phyloP scores from a whole-genome alignment of 2,888 invertebrate genomes.

The Koerneria pararmatus region DNA sequence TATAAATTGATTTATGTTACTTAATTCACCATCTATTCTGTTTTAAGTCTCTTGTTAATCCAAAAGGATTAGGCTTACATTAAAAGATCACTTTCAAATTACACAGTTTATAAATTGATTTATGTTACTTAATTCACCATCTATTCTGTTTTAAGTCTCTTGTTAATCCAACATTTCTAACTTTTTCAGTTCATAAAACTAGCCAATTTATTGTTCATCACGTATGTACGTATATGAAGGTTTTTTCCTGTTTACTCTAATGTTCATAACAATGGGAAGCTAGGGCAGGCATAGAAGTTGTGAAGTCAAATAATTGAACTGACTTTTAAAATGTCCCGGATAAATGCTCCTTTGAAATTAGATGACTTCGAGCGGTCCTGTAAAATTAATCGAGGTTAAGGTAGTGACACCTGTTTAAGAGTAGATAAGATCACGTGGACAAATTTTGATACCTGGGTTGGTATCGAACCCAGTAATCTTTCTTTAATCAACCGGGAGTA shows the following conservation, averaged over 20 bases:
- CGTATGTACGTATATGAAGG: too few species aligned
- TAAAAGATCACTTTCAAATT: neutral
- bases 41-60: neutral
- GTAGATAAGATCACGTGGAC: too few species aligned
- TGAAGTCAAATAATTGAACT: neutral
- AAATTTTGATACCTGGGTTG: too few species aligned
- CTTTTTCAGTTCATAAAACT: neutral
- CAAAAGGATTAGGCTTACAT: neutral
- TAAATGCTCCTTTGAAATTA: constrained; percentile 54
- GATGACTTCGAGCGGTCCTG: constrained; percentile 26
- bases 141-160: neutral
- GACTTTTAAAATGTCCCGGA: constrained; percentile 55
- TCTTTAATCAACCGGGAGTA: too few species aligned
- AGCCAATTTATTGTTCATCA: too few species aligned
- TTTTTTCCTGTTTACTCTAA: too few species aligned
- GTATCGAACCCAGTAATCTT: too few species aligned
- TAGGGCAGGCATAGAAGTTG: neutral
- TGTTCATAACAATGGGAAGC: too few species aligned
- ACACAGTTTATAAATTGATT: neutral
- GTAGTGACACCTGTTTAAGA: too few species aligned
- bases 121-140: neutral
- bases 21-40: neutral
- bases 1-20: neutral
- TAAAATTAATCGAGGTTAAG: too few species aligned
- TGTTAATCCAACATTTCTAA: neutral